Base-by-base conservation (phyloP, 2,888 invertebrate genomes). In the Ochropacha duplaris region DNA sequence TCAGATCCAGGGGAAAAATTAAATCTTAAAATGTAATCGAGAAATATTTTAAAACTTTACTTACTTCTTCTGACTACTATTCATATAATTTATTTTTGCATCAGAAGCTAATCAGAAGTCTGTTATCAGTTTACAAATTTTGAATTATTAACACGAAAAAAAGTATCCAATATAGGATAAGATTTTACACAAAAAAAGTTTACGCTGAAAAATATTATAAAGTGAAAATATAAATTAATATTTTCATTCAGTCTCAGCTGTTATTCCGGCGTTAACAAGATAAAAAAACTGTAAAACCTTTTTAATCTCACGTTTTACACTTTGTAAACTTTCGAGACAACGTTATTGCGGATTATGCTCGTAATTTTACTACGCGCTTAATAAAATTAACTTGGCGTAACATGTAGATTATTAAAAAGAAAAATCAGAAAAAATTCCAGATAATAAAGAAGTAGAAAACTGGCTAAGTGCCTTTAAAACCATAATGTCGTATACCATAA, bases 271-370 rank as follows among this genome's bases (percentile, higher is more conserved):
- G 61, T 55, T 58, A 66, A 65, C 65, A 62, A 67, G 69, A 69
- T 69, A 71, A 69, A 57, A 69, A 69, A 16, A 50, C 24, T 24
- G 64, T 65, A 57, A 61, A 34, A 28, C 51, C 62, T 57, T 68
- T 65, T 63, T 66, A 66, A 70, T 68, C 62, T 66, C 62, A 64
- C 61, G 58, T 65, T 65, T 61, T 54, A 56, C 49, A 61, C 60
- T 36, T 31, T n/a, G 8, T 50, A 51, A 50, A 52, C 50, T 24
- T 39, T 19, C 36, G 39, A 36, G 50, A 36, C 56, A 12, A n/a
- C 34, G 34, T 50, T 49, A 49, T 49, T 50, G 49, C 44, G 49
- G 56, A 58, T 61, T 57, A 58, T 49, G 49, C 58, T 26, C 19
- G n/a, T 31, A 54, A 54, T 55, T 57, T 55, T 49, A 34, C 22